phyloP scores from a whole-genome alignment of 2,797 vertebrate genomes.

The Nasua narica region DNA sequence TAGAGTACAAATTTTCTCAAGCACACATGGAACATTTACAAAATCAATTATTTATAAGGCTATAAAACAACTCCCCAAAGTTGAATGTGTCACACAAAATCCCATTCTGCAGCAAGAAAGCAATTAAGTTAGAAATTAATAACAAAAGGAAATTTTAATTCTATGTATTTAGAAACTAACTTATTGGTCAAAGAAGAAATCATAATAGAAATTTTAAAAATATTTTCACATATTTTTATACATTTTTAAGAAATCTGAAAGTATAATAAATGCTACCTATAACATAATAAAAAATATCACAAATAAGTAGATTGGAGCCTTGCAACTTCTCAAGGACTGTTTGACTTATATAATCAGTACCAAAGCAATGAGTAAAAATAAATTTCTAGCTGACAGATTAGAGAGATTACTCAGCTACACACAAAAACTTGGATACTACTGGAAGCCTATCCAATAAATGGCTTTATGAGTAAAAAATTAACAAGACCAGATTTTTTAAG shows the following conservation, averaged over 20 bases:
- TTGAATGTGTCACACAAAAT: neutral
- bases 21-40: neutral
- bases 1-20: neutral
- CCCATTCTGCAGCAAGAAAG: neutral
- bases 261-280: neutral
- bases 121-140: conserved; percentile 22
- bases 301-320: neutral
- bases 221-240: neutral
- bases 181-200: neutral
- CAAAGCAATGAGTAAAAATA: neutral
- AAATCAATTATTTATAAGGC: neutral
- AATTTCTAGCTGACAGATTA: neutral
- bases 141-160: neutral
- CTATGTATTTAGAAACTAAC: conserved; percentile 1
- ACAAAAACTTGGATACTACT: neutral
- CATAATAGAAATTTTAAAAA: neutral
- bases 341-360: neutral
- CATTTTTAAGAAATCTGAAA: conserved; percentile 8
- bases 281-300: neutral
- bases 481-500: neutral
- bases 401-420: neutral
- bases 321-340: neutral
- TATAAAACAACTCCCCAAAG: neutral
- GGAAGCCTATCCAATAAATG: neutral
- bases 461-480: neutral